A percentile compares a stretch with the other conserved stretches of the same genome.
These are phyloP conservation scores for Orthosia gothica DNA, from an alignment of 2,888 invertebrate species.

Conservation along the genomic window DNA sequence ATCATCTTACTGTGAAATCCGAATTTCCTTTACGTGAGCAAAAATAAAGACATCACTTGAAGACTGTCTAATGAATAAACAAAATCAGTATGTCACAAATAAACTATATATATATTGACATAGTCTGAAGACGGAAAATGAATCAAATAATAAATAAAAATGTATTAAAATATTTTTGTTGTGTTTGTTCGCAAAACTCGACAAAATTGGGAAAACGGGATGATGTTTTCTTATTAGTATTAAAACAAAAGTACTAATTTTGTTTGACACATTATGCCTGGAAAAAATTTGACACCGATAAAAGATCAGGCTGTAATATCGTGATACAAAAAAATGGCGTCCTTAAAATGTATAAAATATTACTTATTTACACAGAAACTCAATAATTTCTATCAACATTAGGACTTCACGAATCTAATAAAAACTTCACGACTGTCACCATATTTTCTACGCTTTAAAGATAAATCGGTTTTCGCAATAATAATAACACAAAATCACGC, in stretches of 20 bases:
- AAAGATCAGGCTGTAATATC: not conserved
- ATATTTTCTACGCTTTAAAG: not conserved
- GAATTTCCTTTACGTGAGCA: slow-evolving; percentile 5
- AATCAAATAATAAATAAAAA: no score
- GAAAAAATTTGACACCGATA: no score
- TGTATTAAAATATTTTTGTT: not conserved
- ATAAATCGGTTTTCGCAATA: not conserved
- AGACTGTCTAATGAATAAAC: slow-evolving; percentile 1
- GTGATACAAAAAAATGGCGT: not conserved
- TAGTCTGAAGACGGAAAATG: no score
- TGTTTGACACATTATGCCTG: no score
- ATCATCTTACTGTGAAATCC: slow-evolving; percentile 20
- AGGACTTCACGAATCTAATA: slow-evolving; percentile 10
- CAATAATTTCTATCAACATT: slow-evolving; percentile 12
- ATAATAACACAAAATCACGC: no score
- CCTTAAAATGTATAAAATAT: not conserved
- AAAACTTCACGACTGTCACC: not conserved
- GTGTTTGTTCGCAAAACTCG: no score
- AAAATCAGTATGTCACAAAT: not conserved
- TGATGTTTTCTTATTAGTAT: no score
- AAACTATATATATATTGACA: no score
- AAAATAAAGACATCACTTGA: slow-evolving; percentile 2
- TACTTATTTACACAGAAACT: slow-evolving; percentile 3
- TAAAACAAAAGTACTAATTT: no score
- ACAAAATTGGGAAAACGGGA: no score